These are phyloP conservation scores for Drosophila baimaii DNA, from an alignment of 1,140 invertebrate genomes.

Conservation along the genomic window DNA sequence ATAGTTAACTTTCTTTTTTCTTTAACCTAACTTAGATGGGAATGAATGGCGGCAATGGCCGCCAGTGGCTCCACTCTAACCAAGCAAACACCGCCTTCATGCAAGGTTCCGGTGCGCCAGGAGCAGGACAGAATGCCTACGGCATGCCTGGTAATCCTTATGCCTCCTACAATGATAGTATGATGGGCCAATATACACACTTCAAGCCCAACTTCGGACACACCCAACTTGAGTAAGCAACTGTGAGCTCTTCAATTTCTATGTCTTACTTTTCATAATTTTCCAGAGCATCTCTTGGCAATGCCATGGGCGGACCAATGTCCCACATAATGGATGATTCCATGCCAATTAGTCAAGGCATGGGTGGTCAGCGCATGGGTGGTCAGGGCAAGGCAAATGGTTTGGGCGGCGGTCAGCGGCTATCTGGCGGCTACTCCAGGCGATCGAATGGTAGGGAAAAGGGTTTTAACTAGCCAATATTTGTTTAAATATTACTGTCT, in stretches of 20 bases:
- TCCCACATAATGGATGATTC: slow-evolving; percentile 5
- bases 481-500: no score
- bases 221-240: slow-evolving; percentile 2
- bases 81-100: slow-evolving; percentile 33
- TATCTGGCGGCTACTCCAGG: slow-evolving; percentile 25
- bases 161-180: slow-evolving; percentile 53
- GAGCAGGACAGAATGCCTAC: neutral
- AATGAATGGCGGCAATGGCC: slow-evolving; percentile 33
- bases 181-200: slow-evolving; percentile 43
- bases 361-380: neutral
- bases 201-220: slow-evolving; percentile 27
- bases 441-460: slow-evolving; percentile 41
- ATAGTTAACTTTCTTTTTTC: no score
- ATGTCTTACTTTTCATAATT: neutral
- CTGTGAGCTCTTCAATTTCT: neutral
- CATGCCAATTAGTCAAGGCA: slow-evolving; percentile 6
- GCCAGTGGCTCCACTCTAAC: slow-evolving; percentile 69
- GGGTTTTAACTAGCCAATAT: accelerated
- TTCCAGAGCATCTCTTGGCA: neutral
- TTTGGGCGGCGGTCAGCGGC: neutral
- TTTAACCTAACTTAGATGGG: slow-evolving; percentile 16
- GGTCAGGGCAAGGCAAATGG: slow-evolving; percentile 21
- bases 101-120: slow-evolving; percentile 5
- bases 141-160: slow-evolving; percentile 25
- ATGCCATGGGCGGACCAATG: no score